Base-by-base conservation (phyloP, 2,113 vertebrate species). In the Neolamprologus variostigma region DNA sequence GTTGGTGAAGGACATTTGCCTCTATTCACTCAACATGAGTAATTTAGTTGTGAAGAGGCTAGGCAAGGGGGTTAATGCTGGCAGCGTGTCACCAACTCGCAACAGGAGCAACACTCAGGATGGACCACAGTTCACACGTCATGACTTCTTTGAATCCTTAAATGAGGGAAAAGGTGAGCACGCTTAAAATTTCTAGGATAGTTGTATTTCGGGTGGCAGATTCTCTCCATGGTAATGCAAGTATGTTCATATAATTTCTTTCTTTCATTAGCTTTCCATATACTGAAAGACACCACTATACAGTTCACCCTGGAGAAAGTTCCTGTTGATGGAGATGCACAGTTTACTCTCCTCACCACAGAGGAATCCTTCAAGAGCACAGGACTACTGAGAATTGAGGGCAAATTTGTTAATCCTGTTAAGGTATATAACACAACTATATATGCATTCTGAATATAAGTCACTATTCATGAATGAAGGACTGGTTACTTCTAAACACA, bases 281-380 rank as follows among this genome's bases (percentile, higher is more conserved):
- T 99, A 88, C 88, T 99, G 80, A 98, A 99, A 92, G 97, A 99
- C 88, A 98, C 98, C 7, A 99, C 98, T 2, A 99, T 99, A 86
- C 97, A 98, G 86, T 99, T 99, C 89, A 97, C 97, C 53, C 81
- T 99, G 92, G 98, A 99, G 89, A 99, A 99, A 90, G 94, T 98
- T 54, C 96, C 97, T 2, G 11, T 97, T 7, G 97, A 97, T n/a
- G 97, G 95, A 85, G 96, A 97, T 45, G 88, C 91, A 5, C 96
- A 96, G 79, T 76, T 97, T 76, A 89, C 93, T 7, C 97, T 98
- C 85, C 95, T 96, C 9, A 93, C 95, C 10, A 91, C 87, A 57
- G 97, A 97, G 9, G 97, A 98, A 84, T 94, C 97, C 8, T 94
- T 96, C 84, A 96, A 89, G 76, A 96, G 96, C 86, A 95, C 97